phyloP scores from a whole-genome alignment of 2,113 vertebrate genomes.

The Cyrtonyx montezumae region DNA sequence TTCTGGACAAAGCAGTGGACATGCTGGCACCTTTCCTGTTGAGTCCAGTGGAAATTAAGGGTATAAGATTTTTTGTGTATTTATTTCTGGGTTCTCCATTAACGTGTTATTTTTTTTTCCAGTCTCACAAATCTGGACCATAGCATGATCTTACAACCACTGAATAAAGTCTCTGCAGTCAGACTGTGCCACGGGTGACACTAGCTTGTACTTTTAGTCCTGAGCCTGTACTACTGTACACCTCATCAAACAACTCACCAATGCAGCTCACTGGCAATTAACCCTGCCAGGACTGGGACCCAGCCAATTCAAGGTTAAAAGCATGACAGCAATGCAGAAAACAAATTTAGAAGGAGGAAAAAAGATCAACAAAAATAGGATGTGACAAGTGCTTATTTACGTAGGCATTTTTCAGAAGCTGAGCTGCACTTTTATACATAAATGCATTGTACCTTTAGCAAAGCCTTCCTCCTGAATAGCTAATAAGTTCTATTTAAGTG shows the following conservation, averaged over 20 bases:
- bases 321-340: neutral
- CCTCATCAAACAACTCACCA: neutral
- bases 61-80: neutral
- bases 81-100: neutral
- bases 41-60: neutral
- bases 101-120: neutral
- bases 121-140: neutral
- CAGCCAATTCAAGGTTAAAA: neutral
- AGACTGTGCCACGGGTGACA: neutral
- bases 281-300: neutral
- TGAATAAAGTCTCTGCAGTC: neutral
- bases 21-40: neutral
- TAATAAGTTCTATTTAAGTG: constrained; percentile 60
- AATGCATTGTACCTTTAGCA: constrained; percentile 53
- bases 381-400: constrained; percentile 63
- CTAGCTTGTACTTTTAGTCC: neutral
- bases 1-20: neutral
- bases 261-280: neutral
- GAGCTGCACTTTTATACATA: constrained; percentile 46
- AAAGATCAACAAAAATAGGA: constrained; percentile 42
- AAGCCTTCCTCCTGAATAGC: constrained; percentile 64
- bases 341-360: neutral
- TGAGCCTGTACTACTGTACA: neutral
- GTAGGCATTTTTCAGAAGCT: constrained; percentile 38
- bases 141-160: neutral